These are phyloP conservation scores for Thaumetopoea pityocampa DNA, from an alignment of 1,140 invertebrate species.

Conservation along the genomic window DNA sequence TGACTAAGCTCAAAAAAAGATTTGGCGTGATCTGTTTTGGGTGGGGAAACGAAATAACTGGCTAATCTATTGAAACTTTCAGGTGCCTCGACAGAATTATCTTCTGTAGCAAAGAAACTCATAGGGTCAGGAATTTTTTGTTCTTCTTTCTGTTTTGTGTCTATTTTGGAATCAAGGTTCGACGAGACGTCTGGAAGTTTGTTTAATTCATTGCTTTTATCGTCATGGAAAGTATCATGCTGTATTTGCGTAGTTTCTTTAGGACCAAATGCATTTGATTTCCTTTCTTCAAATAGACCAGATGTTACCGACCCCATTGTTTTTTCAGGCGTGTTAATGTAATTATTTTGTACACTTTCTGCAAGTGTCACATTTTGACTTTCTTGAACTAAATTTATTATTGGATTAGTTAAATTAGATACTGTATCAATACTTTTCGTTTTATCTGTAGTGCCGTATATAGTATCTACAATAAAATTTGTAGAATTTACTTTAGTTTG, in stretches of 20 bases:
- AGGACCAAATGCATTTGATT: too few species aligned
- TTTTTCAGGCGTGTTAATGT: too few species aligned
- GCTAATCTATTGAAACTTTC: constrained; percentile 48
- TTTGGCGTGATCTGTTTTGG: constrained; percentile 51
- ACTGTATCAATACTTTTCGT: neutral
- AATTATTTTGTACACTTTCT: too few species aligned
- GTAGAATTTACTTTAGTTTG: too few species aligned
- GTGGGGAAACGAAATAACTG: constrained; percentile 51
- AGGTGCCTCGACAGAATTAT: constrained; percentile 8
- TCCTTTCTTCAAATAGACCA: too few species aligned
- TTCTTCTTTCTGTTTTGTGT: constrained; percentile 7
- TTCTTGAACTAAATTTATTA: too few species aligned
- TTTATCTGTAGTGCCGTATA: neutral
- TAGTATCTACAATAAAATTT: too few species aligned
- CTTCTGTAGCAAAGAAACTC: constrained; percentile 39
- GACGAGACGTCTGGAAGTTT: constrained; percentile 16
- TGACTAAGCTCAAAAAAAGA: constrained; percentile 74
- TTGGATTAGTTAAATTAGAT: too few species aligned
- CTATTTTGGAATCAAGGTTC: neutral
- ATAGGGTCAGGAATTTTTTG: constrained; percentile 36
- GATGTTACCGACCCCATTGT: too few species aligned
- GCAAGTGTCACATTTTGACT: too few species aligned
- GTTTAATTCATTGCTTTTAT: neutral
- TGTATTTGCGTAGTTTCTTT: neutral
- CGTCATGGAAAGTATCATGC: neutral